These are phyloP conservation scores for Melanogrammus aeglefinus DNA, from an alignment of 2,797 vertebrate species.

Conservation along the genomic window DNA sequence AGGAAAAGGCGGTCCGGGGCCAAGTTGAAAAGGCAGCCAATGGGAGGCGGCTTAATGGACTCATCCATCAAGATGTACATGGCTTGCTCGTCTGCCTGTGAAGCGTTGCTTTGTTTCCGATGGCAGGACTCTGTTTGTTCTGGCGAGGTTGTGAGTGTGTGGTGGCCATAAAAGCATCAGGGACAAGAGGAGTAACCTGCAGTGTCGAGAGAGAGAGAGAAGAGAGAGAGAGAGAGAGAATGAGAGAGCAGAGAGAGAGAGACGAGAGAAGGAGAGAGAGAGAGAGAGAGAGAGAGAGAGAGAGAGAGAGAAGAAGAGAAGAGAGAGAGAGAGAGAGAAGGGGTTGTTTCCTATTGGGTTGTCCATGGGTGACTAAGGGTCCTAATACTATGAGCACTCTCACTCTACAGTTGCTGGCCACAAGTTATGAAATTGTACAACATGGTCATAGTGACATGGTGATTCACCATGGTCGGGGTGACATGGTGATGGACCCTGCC, in stretches of 20 bases:
- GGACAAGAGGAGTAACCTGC: background rate
- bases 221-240: no score
- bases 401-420: background rate
- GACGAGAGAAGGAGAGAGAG: no score
- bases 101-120: background rate
- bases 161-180: background rate
- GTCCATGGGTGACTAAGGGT: background rate
- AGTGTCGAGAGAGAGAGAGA: background rate
- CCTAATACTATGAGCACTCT: no score
- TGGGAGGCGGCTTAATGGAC: background rate
- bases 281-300: no score
- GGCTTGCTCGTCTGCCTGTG: background rate
- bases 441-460: no score
- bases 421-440: background rate
- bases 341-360: background rate
- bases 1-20: slow-evolving; percentile 11
- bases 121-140: background rate
- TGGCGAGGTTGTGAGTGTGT: background rate
- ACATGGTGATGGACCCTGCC: background rate
- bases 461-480: no score
- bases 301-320: no score
- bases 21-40: no score
- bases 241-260: no score
- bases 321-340: background rate
- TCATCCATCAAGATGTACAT: background rate